Evolutionary conservation across 2,113 vertebrate species (phyloP), one percentile per base, ranked within the genome.

Genomic region (Hippolais icterina): DNA sequence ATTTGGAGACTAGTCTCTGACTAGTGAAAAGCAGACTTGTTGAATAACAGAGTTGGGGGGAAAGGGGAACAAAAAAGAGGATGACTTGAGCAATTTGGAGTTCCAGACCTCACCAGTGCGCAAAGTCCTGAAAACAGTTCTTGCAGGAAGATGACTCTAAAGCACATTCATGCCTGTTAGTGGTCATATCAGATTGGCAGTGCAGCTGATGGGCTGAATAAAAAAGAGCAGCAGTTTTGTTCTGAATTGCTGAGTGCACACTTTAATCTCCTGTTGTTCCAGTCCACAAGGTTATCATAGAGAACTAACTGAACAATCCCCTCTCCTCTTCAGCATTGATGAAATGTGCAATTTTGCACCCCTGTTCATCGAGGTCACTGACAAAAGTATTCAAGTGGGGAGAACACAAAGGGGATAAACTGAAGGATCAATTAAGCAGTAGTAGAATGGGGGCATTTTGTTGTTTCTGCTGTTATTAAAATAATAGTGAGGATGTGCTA

Each of bases 201-300:
- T 12, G 61, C 15, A 76, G 28, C 61, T 56, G 61, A 28, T 25
- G 49, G 42, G 22, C 35, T 47, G 15, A 42, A 21, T 53, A 44
- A 90, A 52, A 90, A 76, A 72, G 37, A 78, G 46, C 22, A 44
- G 24, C 44, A 63, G 15, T 80, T 94, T 77, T 92, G 60, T 70
- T 82, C 61, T 75, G 75, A 76, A 50, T 83, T 53, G 72, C 68
- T 59, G 60, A 77, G 49, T 42, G 46, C 68, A 65, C 20, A 1
- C 14, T 70, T 91, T 79, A 68, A 59, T 35, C 44, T 75, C 53
- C 57, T 50, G 10, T 87, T 93, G 70, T 86, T 50, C 66, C 2
- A 0, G 64, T 74, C 69, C 53, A 77, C 41, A n/a, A 47, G 31
- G 47, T 88, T 52, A 49, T 35, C 27, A 21, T 2, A 46, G 39